phyloP scores from a whole-genome alignment of 2,797 vertebrate genomes.

The Fundulus diaphanus region DNA sequence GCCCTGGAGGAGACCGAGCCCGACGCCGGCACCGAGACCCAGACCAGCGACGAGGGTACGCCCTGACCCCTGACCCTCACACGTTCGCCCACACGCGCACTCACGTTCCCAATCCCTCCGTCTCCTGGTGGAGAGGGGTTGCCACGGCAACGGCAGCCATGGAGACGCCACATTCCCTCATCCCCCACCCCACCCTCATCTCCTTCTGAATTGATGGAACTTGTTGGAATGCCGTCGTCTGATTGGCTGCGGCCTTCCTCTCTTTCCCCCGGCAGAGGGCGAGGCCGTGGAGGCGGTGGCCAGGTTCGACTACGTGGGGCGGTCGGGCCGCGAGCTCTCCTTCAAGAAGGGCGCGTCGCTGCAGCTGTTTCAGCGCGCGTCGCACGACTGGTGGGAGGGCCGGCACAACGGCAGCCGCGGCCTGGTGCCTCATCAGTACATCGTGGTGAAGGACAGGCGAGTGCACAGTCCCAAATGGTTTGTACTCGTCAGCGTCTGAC shows the following conservation, averaged over 20 bases:
- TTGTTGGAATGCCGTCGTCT: constrained; percentile 17
- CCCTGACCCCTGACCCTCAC: constrained; percentile 60
- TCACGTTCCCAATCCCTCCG: constrained; percentile 13
- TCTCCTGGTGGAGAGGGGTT: constrained; percentile 63
- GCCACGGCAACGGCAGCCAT: constrained; percentile 75
- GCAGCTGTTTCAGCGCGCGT: constrained; percentile 94
- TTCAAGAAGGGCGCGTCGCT: constrained; percentile 97
- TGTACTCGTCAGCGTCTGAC: constrained; percentile 26
- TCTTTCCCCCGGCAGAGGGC: constrained; percentile 80
- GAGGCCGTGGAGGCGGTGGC: constrained; percentile 96
- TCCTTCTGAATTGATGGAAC: constrained; percentile 44
- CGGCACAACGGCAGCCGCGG: constrained; percentile 92
- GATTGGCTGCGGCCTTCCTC: constrained; percentile 46
- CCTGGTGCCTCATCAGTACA: constrained; percentile 97
- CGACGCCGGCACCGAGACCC: constrained; percentile 92
- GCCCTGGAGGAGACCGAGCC: constrained; percentile 94
- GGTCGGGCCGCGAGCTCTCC: constrained; percentile 93
- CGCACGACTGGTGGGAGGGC: constrained; percentile 99
- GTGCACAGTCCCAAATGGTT: constrained; percentile 62
- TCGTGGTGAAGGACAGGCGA: constrained; percentile 96
- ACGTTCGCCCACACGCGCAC: constrained; percentile 43
- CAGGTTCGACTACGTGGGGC: constrained; percentile 95
- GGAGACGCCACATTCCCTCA: constrained; percentile 51
- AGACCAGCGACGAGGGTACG: constrained; percentile 97
- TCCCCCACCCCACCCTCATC: constrained; percentile 14